These are phyloP conservation scores for Whitmania pigra DNA, from an alignment of 1,140 invertebrate genomes.

Conservation along the genomic window DNA sequence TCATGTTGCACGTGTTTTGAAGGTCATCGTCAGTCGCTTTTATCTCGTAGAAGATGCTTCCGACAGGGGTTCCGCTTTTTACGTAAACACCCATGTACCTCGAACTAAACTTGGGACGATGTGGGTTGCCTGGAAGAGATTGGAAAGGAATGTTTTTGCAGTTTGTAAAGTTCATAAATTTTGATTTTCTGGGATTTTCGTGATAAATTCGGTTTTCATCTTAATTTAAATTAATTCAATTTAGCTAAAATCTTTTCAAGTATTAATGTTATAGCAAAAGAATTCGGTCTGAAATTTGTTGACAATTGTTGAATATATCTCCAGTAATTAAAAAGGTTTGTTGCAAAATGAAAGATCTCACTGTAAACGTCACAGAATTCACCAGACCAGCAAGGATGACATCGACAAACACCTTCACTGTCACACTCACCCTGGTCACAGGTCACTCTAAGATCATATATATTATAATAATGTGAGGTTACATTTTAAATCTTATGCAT, in stretches of 20 bases:
- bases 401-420: constrained; percentile 16
- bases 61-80: neutral
- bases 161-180: too few relatives aligned
- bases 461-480: neutral
- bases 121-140: constrained; percentile 6
- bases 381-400: constrained; percentile 19
- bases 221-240: neutral
- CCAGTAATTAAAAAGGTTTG: neutral
- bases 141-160: neutral
- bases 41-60: neutral
- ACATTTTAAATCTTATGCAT: too few relatives aligned
- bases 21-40: too few relatives aligned
- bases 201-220: neutral
- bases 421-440: constrained; percentile 19
- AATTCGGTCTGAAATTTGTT: neutral
- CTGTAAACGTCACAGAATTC: constrained; percentile 18
- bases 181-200: too few relatives aligned
- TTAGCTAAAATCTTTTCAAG: neutral
- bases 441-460: constrained; percentile 5
- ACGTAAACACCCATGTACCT: neutral
- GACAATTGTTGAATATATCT: neutral
- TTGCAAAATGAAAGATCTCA: neutral
- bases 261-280: neutral
- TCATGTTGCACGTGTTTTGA: too few relatives aligned
- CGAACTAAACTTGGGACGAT: neutral